Percentiles rank a stretch among this genome's conserved stretches.
Conservation (phyloP, 2,888 invertebrate genomes). For the Lochmaea crataegi region DNA sequence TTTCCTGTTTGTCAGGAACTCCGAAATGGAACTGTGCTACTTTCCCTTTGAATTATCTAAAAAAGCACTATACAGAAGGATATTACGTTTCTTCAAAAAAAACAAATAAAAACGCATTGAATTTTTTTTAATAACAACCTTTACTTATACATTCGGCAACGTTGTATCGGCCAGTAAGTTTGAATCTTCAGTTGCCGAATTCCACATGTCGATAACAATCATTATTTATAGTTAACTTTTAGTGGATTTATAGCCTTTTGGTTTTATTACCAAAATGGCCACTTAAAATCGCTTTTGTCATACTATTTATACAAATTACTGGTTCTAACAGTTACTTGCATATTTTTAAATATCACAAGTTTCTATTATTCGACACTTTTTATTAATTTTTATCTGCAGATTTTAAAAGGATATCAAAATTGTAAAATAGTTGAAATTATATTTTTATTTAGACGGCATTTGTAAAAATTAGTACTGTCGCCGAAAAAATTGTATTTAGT, state of each 20-base stretch:
- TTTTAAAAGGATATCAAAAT: too few relatives aligned
- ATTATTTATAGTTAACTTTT: conserved; percentile 53
- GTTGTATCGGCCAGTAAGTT: conserved; percentile 11
- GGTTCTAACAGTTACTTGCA: background rate
- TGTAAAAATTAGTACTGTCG: too few relatives aligned
- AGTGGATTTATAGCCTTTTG: conserved; percentile 50
- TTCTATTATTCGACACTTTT: too few relatives aligned
- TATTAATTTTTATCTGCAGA: too few relatives aligned
- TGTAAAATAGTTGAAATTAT: too few relatives aligned
- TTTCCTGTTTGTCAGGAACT: conserved; percentile 55
- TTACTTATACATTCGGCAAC: background rate
- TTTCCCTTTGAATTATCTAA: conserved; percentile 3
- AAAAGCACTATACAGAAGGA: background rate
- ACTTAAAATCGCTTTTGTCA: background rate
- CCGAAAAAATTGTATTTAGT: background rate
- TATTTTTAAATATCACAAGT: background rate
- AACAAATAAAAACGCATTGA: background rate
- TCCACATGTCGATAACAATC: conserved; percentile 54
- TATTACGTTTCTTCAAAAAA: background rate
- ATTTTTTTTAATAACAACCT: background rate
- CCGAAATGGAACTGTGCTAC: conserved; percentile 6
- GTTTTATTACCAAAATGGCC: conserved; percentile 45
- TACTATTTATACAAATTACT: background rate
- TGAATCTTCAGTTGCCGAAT: conserved; percentile 45
- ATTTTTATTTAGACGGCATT: too few relatives aligned